Conservation (phyloP, 2,113 vertebrate genomes). For the Malurus melanocephalus region DNA sequence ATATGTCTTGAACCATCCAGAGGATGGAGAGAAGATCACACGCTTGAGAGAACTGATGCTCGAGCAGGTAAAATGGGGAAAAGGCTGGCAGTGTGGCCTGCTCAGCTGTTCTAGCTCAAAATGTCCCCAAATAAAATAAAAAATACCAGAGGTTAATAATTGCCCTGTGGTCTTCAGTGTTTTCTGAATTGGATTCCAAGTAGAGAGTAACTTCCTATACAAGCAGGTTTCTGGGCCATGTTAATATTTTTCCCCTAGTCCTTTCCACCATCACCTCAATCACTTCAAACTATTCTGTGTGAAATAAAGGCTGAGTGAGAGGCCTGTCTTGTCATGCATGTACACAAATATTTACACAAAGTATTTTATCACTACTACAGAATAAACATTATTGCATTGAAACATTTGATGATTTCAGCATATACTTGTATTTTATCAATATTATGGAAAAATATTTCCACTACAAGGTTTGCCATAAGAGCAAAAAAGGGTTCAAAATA, state of each 20-base stretch:
- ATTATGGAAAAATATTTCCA: background rate
- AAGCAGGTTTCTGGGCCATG: background rate
- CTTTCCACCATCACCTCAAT: background rate
- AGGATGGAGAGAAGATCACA: slow-evolving; percentile 96
- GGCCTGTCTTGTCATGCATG: background rate
- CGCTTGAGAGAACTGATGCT: slow-evolving; percentile 95
- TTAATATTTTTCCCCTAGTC: background rate
- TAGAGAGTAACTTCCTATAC: background rate
- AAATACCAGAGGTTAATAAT: background rate
- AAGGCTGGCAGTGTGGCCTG: background rate
- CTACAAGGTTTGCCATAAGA: background rate
- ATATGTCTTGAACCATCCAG: slow-evolving; percentile 92
- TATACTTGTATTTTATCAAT: background rate
- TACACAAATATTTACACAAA: background rate
- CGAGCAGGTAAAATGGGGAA: slow-evolving; percentile 83
- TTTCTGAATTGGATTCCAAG: background rate
- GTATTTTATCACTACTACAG: background rate
- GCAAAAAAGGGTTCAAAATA: background rate
- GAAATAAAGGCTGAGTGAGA: background rate
- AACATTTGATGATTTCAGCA: background rate
- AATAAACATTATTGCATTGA: background rate
- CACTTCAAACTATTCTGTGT: background rate
- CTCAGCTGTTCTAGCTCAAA: background rate
- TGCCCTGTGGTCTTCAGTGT: background rate
- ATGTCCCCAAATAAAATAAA: background rate